phyloP scores from a whole-genome alignment of 2,797 vertebrate genomes.

The Acanthis flammea region DNA sequence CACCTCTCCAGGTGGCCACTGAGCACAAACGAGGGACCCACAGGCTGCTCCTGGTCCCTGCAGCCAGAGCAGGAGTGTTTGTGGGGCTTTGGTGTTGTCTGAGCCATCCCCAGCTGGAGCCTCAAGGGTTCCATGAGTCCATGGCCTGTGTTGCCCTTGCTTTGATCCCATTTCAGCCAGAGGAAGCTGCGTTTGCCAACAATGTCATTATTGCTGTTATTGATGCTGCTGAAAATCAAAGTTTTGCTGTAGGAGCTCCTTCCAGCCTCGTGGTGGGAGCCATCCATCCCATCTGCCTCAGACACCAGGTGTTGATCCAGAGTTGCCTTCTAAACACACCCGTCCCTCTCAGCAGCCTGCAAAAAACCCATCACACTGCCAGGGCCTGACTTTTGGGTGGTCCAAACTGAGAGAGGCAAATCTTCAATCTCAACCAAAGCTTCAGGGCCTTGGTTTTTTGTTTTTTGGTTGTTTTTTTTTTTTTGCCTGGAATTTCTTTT shows the following conservation, averaged over 20 bases:
- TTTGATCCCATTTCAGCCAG: background rate
- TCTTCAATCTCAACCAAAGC: background rate
- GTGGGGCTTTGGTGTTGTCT: background rate
- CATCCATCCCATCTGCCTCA: background rate
- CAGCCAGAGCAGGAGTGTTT: rapidly evolving
- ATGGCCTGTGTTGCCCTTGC: rapidly evolving
- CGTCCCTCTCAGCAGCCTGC: background rate
- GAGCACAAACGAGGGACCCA: background rate
- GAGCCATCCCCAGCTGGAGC: background rate
- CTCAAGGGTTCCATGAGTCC: rapidly evolving
- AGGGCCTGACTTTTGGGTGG: background rate
- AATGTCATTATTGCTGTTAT: rapidly evolving
- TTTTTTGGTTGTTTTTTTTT: no score
- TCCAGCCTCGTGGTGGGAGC: background rate
- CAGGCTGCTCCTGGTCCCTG: background rate
- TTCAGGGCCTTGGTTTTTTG: background rate
- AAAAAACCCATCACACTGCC: background rate
- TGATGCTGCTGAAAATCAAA: background rate
- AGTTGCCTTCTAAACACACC: background rate
- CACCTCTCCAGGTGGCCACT: background rate
- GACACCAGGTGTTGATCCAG: background rate
- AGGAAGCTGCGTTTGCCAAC: background rate
- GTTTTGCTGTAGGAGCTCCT: background rate
- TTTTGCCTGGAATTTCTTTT: background rate
- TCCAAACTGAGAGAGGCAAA: background rate